These are phyloP conservation scores for Phoenicopterus ruber DNA, from an alignment of 2,113 vertebrate species.

Conservation along the genomic window DNA sequence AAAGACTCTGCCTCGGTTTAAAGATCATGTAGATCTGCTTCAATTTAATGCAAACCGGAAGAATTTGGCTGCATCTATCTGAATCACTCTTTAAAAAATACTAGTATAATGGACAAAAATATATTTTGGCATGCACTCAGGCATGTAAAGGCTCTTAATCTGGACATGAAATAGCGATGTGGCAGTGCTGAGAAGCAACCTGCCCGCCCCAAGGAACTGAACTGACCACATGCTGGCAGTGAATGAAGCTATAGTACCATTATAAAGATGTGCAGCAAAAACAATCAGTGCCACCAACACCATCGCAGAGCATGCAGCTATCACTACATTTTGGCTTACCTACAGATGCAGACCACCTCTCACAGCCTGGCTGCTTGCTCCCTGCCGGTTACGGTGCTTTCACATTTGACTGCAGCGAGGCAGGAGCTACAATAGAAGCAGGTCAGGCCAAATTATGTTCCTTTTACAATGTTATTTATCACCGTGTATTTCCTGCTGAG, in stretches of 20 bases:
- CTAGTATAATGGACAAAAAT: neutral
- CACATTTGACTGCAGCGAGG: neutral
- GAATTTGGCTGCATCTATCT: neutral
- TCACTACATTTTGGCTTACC: neutral
- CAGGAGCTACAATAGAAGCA: neutral
- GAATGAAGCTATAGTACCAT: neutral
- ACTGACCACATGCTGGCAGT: neutral
- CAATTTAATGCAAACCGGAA: neutral
- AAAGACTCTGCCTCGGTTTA: neutral
- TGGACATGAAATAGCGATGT: neutral
- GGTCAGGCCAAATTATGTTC: neutral
- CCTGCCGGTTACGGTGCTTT: accelerated
- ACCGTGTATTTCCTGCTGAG: neutral
- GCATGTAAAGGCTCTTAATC: neutral
- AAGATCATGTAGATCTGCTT: neutral
- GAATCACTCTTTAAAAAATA: neutral
- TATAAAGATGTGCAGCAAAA: neutral
- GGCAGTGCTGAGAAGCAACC: neutral
- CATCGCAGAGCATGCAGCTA: neutral
- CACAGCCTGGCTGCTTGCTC: neutral
- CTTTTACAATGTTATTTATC: neutral
- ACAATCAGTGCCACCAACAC: neutral
- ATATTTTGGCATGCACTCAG: neutral
- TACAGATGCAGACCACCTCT: neutral
- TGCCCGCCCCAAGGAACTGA: neutral